Base-by-base conservation (phyloP, 2,888 invertebrate genomes). In the Drosophila phalerata region DNA sequence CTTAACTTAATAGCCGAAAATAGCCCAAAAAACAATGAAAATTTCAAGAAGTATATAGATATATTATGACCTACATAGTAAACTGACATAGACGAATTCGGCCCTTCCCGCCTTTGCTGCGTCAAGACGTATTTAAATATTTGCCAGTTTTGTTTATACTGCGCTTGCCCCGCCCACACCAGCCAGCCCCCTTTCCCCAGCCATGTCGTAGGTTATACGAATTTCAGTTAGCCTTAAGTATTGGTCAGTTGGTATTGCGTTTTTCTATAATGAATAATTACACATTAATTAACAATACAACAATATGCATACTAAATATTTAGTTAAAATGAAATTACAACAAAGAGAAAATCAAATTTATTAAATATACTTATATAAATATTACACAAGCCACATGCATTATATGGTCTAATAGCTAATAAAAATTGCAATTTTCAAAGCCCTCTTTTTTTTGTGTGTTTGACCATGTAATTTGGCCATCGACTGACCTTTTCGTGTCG, bases 201-300 rank as follows among this genome's bases (percentile, higher is more conserved):
- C 61, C 67, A 45, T 67, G 60, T 68, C 74, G 87, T 84, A 84
- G 84, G 89, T 84, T 88, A 88, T 84, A 72, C 53, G 45, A 84
- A 84, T 84, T 88, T 86, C 78, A 87, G 81, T 84, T 84, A 89
- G 81, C 81, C 52, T 75, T 86, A 84, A 71, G 75, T 81, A 88
- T 80, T 73, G 77, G 73, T 72, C 73, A 75, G 70, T 81, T 79
- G 79, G 73, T 71, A 61, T 73, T 77, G 66, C 49, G 53, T 80
- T 79, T 67, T 69, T 72, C 57, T 48, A 42, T 25, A 19, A 43
- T 25, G 15, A 51, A 45, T 55, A 52, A 55, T 43, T 40, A 49
- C 63, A 58, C 34, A 42, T 25, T 25, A 15, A 15, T 32, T 38
- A 40, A 60, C 15, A n/a, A 53, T 52, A 62, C 19, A 34, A 40